These are phyloP conservation scores for Yponomeuta cagnagella DNA, from an alignment of 2,888 invertebrate species.

Conservation along the genomic window DNA sequence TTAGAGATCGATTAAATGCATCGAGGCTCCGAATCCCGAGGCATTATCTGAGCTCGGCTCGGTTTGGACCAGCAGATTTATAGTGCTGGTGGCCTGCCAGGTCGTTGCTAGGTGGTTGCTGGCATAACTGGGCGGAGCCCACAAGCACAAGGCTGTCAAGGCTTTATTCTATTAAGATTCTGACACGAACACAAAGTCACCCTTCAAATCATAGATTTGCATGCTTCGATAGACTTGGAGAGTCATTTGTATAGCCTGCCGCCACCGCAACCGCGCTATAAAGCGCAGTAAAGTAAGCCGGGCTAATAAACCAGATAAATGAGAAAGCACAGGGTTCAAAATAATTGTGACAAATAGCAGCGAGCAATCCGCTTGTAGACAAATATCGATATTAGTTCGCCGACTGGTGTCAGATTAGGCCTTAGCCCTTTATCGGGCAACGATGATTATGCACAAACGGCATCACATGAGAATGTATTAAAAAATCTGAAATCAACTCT, in stretches of 20 bases:
- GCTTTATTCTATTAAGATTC: no score
- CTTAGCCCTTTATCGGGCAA: no score
- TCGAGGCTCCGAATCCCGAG: conserved; percentile 50
- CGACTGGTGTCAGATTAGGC: no score
- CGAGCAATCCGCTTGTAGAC: neutral
- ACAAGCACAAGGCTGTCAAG: neutral
- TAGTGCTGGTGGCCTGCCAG: conserved; percentile 19
- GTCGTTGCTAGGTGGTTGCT: neutral
- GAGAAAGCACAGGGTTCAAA: neutral
- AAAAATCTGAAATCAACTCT: no score
- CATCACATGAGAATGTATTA: no score
- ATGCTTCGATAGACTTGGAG: no score
- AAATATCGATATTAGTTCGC: neutral
- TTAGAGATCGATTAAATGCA: conserved; percentile 20
- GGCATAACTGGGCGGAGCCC: neutral
- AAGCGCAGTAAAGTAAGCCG: neutral
- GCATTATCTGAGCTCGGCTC: conserved; percentile 39
- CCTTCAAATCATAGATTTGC: no score
- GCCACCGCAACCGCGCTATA: no score
- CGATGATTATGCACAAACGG: no score
- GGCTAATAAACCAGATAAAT: neutral
- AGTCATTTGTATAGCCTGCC: no score
- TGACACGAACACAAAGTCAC: no score
- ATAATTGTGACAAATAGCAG: neutral
- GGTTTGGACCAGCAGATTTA: conserved; percentile 48